Evolutionary conservation across 2,113 vertebrate species (phyloP).

Genomic region (Corvus cornix): DNA sequence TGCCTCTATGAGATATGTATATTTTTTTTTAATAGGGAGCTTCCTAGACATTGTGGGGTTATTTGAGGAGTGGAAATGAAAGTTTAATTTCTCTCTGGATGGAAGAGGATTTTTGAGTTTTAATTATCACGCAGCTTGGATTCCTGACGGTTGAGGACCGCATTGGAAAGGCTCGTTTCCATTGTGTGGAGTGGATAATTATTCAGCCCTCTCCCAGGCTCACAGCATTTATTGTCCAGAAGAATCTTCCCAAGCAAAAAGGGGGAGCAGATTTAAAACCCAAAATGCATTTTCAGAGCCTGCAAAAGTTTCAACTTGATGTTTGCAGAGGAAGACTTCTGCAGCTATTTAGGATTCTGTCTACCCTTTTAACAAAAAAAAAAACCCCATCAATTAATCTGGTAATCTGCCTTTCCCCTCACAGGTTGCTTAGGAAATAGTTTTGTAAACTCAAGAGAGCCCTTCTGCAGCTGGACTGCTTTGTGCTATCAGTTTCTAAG

Average conservation of each 20-base stretch:
- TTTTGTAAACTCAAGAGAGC: constrained; percentile 17
- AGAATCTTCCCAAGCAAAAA: constrained; percentile 52
- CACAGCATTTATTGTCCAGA: constrained; percentile 42
- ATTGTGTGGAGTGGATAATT: constrained; percentile 57
- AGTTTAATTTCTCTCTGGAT: neutral
- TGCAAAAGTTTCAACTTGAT: neutral
- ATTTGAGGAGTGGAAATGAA: neutral
- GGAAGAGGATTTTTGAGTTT: constrained; percentile 8
- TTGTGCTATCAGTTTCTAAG: constrained; percentile 34
- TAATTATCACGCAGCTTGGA: constrained; percentile 46
- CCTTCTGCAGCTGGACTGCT: constrained; percentile 1
- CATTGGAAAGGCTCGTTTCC: constrained; percentile 27
- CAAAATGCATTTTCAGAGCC: constrained; percentile 3
- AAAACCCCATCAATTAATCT: neutral
- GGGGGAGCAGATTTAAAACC: constrained; percentile 2
- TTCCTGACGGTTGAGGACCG: constrained; percentile 19
- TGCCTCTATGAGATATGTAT: neutral
- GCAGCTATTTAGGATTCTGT: neutral
- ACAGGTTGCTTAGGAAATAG: constrained; percentile 11
- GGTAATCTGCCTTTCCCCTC: neutral
- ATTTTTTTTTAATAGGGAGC: neutral
- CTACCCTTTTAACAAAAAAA: neutral
- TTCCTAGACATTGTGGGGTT: neutral
- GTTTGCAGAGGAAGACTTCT: neutral
- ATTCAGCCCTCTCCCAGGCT: constrained; percentile 38